Evolutionary conservation across 2,113 vertebrate genomes (phyloP).

Genomic region (Octodon degus): DNA sequence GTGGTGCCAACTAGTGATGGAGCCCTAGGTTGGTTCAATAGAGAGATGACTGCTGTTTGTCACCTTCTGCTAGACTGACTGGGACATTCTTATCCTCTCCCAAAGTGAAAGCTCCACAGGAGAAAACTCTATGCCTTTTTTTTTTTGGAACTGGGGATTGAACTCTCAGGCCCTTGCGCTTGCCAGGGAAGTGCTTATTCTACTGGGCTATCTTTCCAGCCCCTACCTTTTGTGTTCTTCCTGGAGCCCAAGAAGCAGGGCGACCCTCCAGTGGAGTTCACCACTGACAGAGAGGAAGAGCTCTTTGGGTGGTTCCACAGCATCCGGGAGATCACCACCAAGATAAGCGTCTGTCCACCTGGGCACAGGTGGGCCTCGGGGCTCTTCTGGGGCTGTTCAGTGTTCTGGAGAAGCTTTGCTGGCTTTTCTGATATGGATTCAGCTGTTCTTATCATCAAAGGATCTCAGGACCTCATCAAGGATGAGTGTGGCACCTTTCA

Average conservation of each 20-base stretch:
- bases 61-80: not conserved
- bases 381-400: no score
- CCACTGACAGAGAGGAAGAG: slow-evolving; percentile 92
- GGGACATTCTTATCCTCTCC: slow-evolving; percentile 35
- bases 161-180: no score
- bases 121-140: slow-evolving; percentile 84
- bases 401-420: no score
- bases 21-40: fast-evolving
- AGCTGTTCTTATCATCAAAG: no score
- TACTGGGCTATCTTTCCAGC: no score
- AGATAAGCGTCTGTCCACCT: slow-evolving; percentile 78
- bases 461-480: no score
- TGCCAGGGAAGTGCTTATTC: no score
- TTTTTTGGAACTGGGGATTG: no score
- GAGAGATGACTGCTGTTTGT: no score
- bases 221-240: slow-evolving; percentile 87
- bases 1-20: fast-evolving
- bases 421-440: no score
- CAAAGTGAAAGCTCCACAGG: slow-evolving; percentile 87
- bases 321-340: slow-evolving; percentile 92
- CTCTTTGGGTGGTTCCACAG: slow-evolving; percentile 96
- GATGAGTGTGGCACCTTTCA: no score
- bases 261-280: slow-evolving; percentile 91
- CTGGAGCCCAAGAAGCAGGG: slow-evolving; percentile 90
- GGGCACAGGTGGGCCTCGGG: not conserved